These are phyloP conservation scores for Frankliniella intonsa DNA, from an alignment of 2,888 invertebrate species.

Conservation along the genomic window DNA sequence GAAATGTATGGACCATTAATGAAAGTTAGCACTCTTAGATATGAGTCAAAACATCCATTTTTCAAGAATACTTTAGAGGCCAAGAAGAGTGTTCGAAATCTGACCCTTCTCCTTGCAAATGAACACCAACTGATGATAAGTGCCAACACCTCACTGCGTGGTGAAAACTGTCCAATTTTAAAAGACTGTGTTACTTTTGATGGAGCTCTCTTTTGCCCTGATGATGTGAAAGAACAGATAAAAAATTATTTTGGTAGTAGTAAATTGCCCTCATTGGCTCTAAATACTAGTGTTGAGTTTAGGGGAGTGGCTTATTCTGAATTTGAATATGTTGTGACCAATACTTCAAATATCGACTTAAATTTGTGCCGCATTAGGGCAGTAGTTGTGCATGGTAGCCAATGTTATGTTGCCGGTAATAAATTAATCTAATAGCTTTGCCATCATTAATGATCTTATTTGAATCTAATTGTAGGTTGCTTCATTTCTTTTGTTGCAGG, in stretches of 20 bases:
- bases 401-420: background rate
- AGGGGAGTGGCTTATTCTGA: background rate
- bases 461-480: no score
- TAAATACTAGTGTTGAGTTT: no score
- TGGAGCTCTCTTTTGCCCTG: background rate
- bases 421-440: no score
- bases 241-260: background rate
- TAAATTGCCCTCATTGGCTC: background rate
- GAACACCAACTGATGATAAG: background rate
- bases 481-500: no score
- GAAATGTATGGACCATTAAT: background rate
- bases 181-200: background rate
- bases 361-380: no score
- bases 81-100: background rate
- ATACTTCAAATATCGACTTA: no score
- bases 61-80: background rate
- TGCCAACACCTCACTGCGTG: no score
- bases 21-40: background rate
- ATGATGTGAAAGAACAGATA: background rate
- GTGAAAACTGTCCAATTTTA: background rate
- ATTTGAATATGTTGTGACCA: no score
- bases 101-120: background rate
- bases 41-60: background rate
- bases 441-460: no score
- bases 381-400: no score